Percentiles rank a stretch among this genome's conserved stretches.
Evolutionary conservation across 1,140 invertebrate genomes (phyloP).

Genomic region (Ceratina calcarata): DNA sequence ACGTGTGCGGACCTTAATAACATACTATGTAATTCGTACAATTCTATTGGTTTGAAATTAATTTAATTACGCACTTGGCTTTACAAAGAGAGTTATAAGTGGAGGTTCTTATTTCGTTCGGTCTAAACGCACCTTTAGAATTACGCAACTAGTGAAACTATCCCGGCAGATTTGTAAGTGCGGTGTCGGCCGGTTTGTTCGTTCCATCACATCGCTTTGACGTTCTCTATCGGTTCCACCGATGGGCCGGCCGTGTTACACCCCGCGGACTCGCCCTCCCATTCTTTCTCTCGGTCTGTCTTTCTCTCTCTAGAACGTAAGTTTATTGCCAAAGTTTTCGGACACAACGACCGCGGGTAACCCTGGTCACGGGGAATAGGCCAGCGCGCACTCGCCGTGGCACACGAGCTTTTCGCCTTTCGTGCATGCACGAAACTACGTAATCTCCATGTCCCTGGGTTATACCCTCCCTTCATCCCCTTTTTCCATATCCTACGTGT

Average conservation of each 20-base stretch:
- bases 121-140: constrained; percentile 24
- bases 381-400: constrained; percentile 67
- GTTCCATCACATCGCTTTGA: constrained; percentile 39
- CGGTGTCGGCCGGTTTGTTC: constrained; percentile 54
- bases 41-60: too few relatives aligned
- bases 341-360: constrained; percentile 79
- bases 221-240: constrained; percentile 33
- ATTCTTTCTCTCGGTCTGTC: too few relatives aligned
- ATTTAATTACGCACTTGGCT: too few relatives aligned
- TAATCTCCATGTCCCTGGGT: constrained; percentile 53
- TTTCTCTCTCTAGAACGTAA: constrained; percentile 60
- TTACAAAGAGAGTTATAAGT: too few relatives aligned
- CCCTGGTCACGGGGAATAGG: constrained; percentile 71
- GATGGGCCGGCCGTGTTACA: constrained; percentile 10
- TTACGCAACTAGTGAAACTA: constrained; percentile 74
- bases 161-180: constrained; percentile 48
- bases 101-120: too few relatives aligned
- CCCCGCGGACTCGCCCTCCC: neutral
- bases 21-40: too few relatives aligned
- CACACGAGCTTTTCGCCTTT: constrained; percentile 26
- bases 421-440: constrained; percentile 41
- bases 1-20: too few relatives aligned
- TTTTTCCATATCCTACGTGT: neutral
- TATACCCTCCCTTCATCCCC: constrained; percentile 8
- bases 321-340: constrained; percentile 81